Conservation (phyloP, 2,113 vertebrate species). For the Protobothrops flavoviridis region DNA sequence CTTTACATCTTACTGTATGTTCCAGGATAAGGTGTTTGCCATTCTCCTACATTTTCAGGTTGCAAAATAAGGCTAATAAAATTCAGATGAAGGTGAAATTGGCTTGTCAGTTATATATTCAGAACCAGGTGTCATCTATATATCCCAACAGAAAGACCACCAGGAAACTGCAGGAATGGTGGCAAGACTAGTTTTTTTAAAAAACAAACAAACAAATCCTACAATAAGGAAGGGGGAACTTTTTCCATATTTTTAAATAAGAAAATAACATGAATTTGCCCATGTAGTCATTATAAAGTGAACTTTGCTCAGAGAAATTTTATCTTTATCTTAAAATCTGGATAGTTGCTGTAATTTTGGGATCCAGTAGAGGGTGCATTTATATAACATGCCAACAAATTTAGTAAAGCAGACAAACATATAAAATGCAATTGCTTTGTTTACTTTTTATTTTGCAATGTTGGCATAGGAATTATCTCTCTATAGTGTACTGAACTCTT, state of each 20-base stretch:
- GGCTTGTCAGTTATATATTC: background rate
- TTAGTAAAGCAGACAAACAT: background rate
- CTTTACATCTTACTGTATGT: background rate
- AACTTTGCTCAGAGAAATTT: background rate
- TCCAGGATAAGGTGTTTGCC: background rate
- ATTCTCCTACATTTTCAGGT: background rate
- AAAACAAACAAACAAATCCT: background rate
- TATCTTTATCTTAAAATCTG: background rate
- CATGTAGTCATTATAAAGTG: background rate
- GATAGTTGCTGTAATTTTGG: background rate
- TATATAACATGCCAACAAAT: background rate
- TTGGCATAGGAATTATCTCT: background rate
- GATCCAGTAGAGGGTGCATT: slow-evolving; percentile 20
- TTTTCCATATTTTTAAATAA: background rate
- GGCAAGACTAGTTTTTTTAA: background rate
- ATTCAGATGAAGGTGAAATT: background rate
- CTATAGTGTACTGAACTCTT: background rate
- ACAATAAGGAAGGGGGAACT: background rate
- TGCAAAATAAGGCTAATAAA: background rate
- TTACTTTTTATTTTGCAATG: background rate
- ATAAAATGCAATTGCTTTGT: background rate
- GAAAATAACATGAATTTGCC: background rate
- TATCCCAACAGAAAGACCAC: background rate
- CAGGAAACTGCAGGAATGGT: background rate
- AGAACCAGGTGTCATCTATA: background rate